Base-by-base conservation (phyloP, 2,888 invertebrate species). In the Palloptera scutellata region DNA sequence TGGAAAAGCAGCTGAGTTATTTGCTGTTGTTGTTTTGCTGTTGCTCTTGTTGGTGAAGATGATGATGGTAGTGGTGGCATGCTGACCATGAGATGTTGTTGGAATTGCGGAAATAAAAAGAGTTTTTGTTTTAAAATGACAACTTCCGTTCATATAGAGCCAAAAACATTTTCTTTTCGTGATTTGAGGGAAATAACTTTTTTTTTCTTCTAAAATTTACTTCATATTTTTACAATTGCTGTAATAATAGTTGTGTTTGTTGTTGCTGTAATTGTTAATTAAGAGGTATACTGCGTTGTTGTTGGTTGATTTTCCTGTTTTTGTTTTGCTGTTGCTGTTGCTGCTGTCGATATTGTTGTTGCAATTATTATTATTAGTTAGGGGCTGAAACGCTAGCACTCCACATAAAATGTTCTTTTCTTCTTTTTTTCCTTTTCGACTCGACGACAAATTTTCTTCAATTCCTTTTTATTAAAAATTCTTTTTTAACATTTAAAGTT, bases 281-380 rank as follows among this genome's bases (percentile, higher is more conserved):
- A 45, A 53, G 67, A 64, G 61, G 64, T 68, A 68, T 68, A 60
- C 55, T 54, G 63, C 41, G 52, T 62, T 67, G 64, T 42, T 60
- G 54, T 52, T 17, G 53, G 57, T 17, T n/a, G 40, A 5, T 59
- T 65, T 42, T 10, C n/a, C 19, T 30, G 6, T 30, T 30, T 30
- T 30, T 30, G 30, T 30, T 6, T 30, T 30, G n/a, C n/a, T n/a
- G n/a, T n/a, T n/a, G n/a, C n/a, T n/a, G n/a, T 30, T 30, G 2
- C 30, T 30, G 30, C 3, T 30, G 30, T 6, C 30, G 30, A 2
- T 6, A 6, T 30, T 30, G 30, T 30, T 30, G 30, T 30, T 30
- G 30, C 6, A 30, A 15, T 62, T 62, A 40, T 42, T 48, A 20
- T 53, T 66, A 17, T 17, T 55, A 13, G 54, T 11, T 52, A 15